Base-by-base conservation (phyloP, 1,140 invertebrate species). In the Chymomyza costata region DNA sequence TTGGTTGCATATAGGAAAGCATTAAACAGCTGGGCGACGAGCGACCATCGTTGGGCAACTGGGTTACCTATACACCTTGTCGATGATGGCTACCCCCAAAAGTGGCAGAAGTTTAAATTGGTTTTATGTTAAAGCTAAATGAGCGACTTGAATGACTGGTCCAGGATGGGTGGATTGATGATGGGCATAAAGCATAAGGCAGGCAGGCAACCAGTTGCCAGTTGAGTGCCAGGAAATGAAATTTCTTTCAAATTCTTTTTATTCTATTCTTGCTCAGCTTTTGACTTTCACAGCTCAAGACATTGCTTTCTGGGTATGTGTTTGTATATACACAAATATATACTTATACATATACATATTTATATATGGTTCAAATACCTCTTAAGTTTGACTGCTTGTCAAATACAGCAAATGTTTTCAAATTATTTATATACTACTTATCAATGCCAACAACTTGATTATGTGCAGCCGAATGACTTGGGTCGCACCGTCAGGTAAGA, bases 101-200 rank as follows among this genome's bases (percentile, higher is more conserved):
- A n/a, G n/a, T n/a, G n/a, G 55, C 44, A 52, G 37, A 78, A 78
- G 73, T 78, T 78, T 78, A 80, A 78, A 78, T 78, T 78, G 73
- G 71, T 78, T 78, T 78, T 78, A 78, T 80, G 71, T 78, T 78
- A 73, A 78, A 78, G 73, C 71, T 73, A 78, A 78, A 78, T 78
- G 66, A 78, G 67, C 73, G 69, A 61, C 58, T 56, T 34, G 40
- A 56, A 25, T 25, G 44, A 13, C 54, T 35, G 46, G 47, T 28
- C 19, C 47, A 10, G n/a, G n/a, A n/a, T 18, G 16, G 19, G 18
- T 31, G 45, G 19, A 56, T 41, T 57, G 43, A 14, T 41, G 47
- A n/a, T 16, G 40, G 40, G n/a, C 25, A 14, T 37, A 30, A 13
- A 2, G 16, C 13, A 7, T 5, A 13, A 8, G 16, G 14, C 17